Base-by-base conservation (phyloP, 92 coral and sea anemone genomes). In the Hydrozoanthus gracilis region DNA sequence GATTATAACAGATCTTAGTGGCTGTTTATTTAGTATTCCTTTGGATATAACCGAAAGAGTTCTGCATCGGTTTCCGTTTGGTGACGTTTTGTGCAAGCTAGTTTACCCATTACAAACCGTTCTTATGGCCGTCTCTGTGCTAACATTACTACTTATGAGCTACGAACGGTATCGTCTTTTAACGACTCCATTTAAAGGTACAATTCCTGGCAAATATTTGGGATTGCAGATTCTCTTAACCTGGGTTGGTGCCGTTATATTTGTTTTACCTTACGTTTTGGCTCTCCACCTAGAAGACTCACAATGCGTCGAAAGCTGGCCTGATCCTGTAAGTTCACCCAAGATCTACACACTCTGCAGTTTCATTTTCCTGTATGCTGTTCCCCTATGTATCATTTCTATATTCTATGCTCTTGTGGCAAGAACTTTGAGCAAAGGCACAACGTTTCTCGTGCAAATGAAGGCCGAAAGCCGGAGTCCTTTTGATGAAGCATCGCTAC, bases 61-160 rank as follows among this genome's bases (percentile, higher is more conserved):
- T 44, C 87, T 84, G 2, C 82, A 71, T 3, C 66, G 78, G 39
- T 93, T 92, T 76, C 96, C 94, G 4, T 93, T 78, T 66, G 96
- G 91, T 44, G 88, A 82, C 12, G 79, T 84, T n/a, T 86, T 93
- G 55, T 93, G 96, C 46, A 91, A 82, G 52, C 66, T 82, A 7
- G 83, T 91, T 51, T 93, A 92, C 87, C 96, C 96, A 56, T 75
- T 89, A 18, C 96, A 93, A 83, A 91, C 96, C 55, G 84, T 92
- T 0, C 78, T 93, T 3, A 77, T 90, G 61, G 87, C 89, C 4
- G 91, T 90, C 35, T 93, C 94, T 9, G 92, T 91, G 58, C 16
- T 91, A 66, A 91, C 91, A n/a, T 64, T 93, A 73, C 76, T 92
- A 13, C 87, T 91, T 74, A 93, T 93, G 96, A 88, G 95, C 66